Conservation (phyloP, 2,113 vertebrate species). For the Probosciger aterrimus region DNA sequence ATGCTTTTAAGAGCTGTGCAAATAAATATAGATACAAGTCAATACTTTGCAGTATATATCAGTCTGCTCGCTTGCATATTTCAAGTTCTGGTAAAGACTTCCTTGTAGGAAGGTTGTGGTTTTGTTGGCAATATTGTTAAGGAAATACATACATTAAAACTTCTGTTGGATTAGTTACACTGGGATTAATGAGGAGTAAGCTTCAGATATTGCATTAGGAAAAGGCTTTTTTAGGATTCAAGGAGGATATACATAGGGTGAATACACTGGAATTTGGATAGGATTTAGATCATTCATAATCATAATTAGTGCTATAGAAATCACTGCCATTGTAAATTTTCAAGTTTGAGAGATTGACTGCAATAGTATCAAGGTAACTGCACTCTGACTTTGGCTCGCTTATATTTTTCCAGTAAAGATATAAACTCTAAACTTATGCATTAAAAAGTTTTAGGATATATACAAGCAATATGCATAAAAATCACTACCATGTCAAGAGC, state of each 20-base stretch:
- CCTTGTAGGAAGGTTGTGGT: not conserved
- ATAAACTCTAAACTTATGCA: not conserved
- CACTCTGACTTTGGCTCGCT: not conserved
- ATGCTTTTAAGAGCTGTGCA: not conserved
- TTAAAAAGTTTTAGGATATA: not conserved
- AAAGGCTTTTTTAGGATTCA: not conserved
- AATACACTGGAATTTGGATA: not conserved
- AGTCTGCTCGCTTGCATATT: not conserved
- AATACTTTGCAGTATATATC: not conserved
- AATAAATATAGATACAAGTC: not conserved
- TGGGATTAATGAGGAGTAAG: not conserved
- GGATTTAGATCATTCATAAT: not conserved
- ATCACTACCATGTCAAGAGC: not conserved
- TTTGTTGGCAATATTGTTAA: not conserved
- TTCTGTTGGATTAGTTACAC: not conserved
- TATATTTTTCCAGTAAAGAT: not conserved
- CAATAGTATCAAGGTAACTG: not conserved
- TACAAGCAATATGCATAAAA: not conserved
- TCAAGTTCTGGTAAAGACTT: not conserved
- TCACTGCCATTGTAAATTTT: not conserved
- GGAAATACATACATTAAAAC: not conserved
- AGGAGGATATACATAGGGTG: not conserved
- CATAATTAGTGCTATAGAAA: not conserved
- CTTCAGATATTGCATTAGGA: not conserved
- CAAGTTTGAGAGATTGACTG: not conserved